Percentiles rank a stretch among this genome's conserved stretches.
Evolutionary conservation across 2,888 invertebrate species (phyloP).

Genomic region (Epicampocera succincta): DNA sequence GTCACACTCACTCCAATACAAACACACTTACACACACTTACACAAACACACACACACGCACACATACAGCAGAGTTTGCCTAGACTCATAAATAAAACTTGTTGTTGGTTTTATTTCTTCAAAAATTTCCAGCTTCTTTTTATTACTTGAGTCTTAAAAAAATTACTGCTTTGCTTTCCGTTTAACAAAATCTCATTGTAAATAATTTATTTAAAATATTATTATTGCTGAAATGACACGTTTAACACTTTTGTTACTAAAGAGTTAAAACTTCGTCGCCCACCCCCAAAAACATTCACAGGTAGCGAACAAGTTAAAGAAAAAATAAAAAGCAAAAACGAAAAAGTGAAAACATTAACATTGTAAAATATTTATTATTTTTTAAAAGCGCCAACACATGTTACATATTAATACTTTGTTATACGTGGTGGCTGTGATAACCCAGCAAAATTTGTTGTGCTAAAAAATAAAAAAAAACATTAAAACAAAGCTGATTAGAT

Average conservation of each 20-base stretch:
- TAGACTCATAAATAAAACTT: too few relatives aligned
- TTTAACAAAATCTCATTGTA: not conserved
- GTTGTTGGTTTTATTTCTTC: too few relatives aligned
- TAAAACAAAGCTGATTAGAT: too few relatives aligned
- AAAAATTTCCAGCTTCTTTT: too few relatives aligned
- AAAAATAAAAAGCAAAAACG: not conserved
- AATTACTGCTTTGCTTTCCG: conserved; percentile 41
- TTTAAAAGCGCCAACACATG: conserved; percentile 60
- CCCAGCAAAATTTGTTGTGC: too few relatives aligned
- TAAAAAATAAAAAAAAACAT: too few relatives aligned
- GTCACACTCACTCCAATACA: too few relatives aligned
- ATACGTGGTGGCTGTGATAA: too few relatives aligned
- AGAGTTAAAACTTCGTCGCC: conserved; percentile 9
- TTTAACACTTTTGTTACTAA: conserved; percentile 13
- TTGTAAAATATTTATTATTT: conserved; percentile 66
- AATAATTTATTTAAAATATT: conserved; percentile 44
- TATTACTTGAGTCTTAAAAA: conserved; percentile 59
- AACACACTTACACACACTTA: too few relatives aligned
- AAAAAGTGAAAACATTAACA: conserved; percentile 46
- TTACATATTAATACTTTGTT: conserved; percentile 35
- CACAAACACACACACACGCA: too few relatives aligned
- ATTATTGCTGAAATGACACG: conserved; percentile 25
- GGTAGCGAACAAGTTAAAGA: conserved; percentile 15
- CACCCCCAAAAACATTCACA: not conserved
- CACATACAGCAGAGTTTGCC: too few relatives aligned